phyloP scores from a whole-genome alignment of 2,888 invertebrate genomes.

The Ennomos fuscantarius region DNA sequence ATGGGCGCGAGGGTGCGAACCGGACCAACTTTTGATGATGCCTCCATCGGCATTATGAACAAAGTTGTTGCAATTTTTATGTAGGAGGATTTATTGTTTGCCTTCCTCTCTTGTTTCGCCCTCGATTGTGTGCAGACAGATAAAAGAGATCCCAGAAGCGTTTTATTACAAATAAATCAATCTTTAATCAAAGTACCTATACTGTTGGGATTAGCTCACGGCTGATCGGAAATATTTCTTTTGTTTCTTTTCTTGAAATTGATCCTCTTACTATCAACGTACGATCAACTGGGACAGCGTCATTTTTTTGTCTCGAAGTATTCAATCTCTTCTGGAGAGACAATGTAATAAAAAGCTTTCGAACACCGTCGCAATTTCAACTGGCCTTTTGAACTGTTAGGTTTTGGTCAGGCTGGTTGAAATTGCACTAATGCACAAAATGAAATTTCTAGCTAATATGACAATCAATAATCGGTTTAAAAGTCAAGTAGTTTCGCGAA shows the following conservation, averaged over 20 bases:
- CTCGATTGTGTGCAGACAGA: slow-evolving; percentile 74
- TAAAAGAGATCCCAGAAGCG: slow-evolving; percentile 69
- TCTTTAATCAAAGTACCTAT: slow-evolving; percentile 63
- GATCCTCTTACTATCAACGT: slow-evolving; percentile 15
- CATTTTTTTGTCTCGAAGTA: no score
- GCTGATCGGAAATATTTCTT: slow-evolving; percentile 43
- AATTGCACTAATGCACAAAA: no score
- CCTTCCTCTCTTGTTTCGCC: slow-evolving; percentile 73
- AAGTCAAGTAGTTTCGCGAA: no score
- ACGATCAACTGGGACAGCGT: no score
- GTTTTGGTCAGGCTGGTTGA: no score
- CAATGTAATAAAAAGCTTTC: background rate
- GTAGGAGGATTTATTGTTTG: slow-evolving; percentile 82
- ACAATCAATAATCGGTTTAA: no score
- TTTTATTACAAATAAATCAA: slow-evolving; percentile 76
- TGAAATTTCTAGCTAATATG: no score
- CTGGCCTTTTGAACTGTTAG: no score
- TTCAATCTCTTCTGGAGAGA: no score
- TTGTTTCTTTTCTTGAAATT: slow-evolving; percentile 32
- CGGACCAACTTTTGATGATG: slow-evolving; percentile 84
- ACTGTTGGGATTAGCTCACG: slow-evolving; percentile 55
- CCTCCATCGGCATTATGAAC: slow-evolving; percentile 83
- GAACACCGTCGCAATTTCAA: slow-evolving; percentile 8
- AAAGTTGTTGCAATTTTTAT: slow-evolving; percentile 85
- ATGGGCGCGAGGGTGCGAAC: slow-evolving; percentile 84